Percentiles rank a stretch among this genome's conserved stretches.
These are phyloP conservation scores for Labeo catla DNA, from an alignment of 2,113 vertebrate species.

Conservation along the genomic window DNA sequence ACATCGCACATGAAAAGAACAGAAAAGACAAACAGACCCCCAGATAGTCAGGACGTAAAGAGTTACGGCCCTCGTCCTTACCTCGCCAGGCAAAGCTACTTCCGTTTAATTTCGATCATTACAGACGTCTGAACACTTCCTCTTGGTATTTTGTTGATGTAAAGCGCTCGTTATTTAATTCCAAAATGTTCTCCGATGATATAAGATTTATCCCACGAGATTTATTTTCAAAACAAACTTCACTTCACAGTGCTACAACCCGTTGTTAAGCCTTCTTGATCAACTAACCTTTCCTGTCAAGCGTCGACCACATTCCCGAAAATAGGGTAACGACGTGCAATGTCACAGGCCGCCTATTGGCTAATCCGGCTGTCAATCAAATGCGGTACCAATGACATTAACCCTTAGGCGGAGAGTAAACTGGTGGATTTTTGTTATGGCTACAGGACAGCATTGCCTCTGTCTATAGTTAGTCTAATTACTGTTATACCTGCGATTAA, in stretches of 20 bases:
- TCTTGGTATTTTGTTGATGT: background rate
- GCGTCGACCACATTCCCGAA: slow-evolving; percentile 74
- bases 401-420: background rate
- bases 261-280: slow-evolving; percentile 12
- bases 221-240: slow-evolving; percentile 14
- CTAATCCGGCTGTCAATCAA: slow-evolving; percentile 58
- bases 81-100: slow-evolving; percentile 73
- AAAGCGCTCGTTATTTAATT: background rate
- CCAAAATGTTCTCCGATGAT: background rate
- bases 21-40: background rate
- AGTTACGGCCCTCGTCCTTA: slow-evolving; percentile 63
- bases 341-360: slow-evolving; percentile 64
- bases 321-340: slow-evolving; percentile 56
- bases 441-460: background rate
- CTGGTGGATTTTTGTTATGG: background rate
- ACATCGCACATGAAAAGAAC: background rate
- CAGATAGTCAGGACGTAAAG: background rate
- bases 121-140: slow-evolving; percentile 44
- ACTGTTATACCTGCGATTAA: background rate
- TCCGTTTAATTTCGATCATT: slow-evolving; percentile 72
- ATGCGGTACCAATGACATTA: background rate
- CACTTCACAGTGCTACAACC: background rate
- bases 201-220: background rate
- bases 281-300: slow-evolving; percentile 75
- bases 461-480: background rate